phyloP scores from a whole-genome alignment of 2,113 vertebrate species.

The Lepus americanus region DNA sequence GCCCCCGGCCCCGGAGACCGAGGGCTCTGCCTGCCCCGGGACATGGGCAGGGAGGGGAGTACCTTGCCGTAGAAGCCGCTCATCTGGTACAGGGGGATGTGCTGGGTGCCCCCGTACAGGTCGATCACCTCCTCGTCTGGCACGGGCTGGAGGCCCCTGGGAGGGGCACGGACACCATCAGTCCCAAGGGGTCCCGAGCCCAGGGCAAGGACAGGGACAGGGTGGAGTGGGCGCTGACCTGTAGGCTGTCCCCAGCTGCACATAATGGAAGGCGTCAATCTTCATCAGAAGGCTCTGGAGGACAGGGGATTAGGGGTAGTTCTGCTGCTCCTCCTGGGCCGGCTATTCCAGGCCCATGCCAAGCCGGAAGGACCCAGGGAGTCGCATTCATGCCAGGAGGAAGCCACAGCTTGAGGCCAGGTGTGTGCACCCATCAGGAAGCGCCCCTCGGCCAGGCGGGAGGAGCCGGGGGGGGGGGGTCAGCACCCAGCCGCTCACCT shows the following conservation, averaged over 20 bases:
- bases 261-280: slow-evolving; percentile 92
- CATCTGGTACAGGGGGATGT: slow-evolving; percentile 91
- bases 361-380: not conserved
- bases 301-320: not conserved
- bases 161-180: not conserved
- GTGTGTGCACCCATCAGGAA: too few relatives aligned
- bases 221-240: slow-evolving; percentile 84
- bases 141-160: slow-evolving; percentile 90
- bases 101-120: slow-evolving; percentile 90
- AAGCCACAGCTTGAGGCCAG: not conserved
- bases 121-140: slow-evolving; percentile 90
- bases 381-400: not conserved
- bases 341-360: not conserved
- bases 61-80: slow-evolving; percentile 93
- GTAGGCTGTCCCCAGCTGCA: slow-evolving; percentile 90
- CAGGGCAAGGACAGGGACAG: not conserved
- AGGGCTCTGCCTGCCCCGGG: not conserved
- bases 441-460: not conserved
- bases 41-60: not conserved
- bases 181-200: not conserved
- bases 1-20: not conserved
- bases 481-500: slow-evolving; percentile 83
- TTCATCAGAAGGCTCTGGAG: slow-evolving; percentile 92
- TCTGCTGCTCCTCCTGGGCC: not conserved
- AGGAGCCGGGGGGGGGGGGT: not conserved